phyloP scores from a whole-genome alignment of 2,797 vertebrate genomes.

The Lophotriccus pileatus region DNA sequence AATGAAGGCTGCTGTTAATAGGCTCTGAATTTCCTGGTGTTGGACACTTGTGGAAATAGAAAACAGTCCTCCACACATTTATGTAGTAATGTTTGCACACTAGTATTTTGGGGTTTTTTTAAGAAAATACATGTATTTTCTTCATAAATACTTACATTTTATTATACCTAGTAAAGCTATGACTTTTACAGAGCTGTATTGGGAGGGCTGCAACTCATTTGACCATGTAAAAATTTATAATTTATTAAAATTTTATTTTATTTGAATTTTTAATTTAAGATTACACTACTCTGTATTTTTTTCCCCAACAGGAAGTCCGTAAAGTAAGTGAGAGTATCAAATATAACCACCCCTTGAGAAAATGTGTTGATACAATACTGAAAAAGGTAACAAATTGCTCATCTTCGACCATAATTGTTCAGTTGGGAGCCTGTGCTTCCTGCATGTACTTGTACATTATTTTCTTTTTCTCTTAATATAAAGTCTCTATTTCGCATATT shows the following conservation, averaged over 20 bases:
- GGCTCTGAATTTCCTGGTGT: not conserved
- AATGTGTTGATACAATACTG: slow-evolving; percentile 92
- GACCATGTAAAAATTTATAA: not conserved
- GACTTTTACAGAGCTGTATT: not conserved
- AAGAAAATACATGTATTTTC: fast-evolving
- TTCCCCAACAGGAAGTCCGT: slow-evolving; percentile 85
- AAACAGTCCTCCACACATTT: not conserved
- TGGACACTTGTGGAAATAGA: not conserved
- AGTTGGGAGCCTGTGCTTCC: not conserved
- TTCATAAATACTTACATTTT: not conserved
- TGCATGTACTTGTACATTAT: not conserved
- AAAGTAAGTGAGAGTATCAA: slow-evolving; percentile 95
- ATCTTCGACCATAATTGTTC: not conserved
- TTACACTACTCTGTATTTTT: not conserved
- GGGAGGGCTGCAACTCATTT: not conserved
- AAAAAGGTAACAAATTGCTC: slow-evolving; percentile 84
- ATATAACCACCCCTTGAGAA: slow-evolving; percentile 95
- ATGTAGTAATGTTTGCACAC: not conserved
- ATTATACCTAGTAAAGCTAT: not conserved
- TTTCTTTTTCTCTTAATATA: not conserved
- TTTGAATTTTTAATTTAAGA: not conserved
- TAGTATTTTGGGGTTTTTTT: not conserved
- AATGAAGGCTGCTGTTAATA: not conserved
- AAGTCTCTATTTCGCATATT: not conserved
- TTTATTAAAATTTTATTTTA: not conserved